Conservation (phyloP, 2,113 vertebrate genomes). For the Lucifuga dentata region DNA sequence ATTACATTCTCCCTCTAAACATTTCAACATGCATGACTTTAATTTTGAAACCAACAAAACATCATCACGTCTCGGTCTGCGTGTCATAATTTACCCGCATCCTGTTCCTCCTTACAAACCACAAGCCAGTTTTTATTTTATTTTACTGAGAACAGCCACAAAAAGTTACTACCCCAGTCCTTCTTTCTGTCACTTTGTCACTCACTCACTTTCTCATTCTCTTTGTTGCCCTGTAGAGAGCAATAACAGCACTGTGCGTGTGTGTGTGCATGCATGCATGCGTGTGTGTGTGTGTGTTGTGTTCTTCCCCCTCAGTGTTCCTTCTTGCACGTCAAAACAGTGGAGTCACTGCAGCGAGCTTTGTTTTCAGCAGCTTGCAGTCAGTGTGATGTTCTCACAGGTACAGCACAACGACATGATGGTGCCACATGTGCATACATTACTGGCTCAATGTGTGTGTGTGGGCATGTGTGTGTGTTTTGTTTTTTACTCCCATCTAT, state of each 20-base stretch:
- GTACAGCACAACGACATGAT: conserved; percentile 5
- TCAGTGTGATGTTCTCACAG: too few species aligned
- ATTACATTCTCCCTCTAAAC: too few species aligned
- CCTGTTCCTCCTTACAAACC: neutral
- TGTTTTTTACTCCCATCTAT: too few species aligned
- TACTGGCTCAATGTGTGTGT: neutral
- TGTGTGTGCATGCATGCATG: neutral
- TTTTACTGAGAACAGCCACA: conserved; percentile 3
- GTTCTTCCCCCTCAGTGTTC: conserved; percentile 12
- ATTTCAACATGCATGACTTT: too few species aligned
- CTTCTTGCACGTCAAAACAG: conserved; percentile 10
- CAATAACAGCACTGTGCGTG: too few species aligned
- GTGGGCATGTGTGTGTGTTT: too few species aligned
- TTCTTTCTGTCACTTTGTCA: conserved; percentile 8
- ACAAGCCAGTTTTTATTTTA: neutral
- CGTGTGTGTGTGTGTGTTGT: neutral
- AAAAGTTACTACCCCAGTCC: neutral
- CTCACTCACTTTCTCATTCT: conserved; percentile 13
- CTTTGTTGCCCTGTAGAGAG: conserved; percentile 22
- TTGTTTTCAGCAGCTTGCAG: conserved; percentile 18
- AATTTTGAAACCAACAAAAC: too few species aligned
- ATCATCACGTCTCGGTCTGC: too few species aligned
- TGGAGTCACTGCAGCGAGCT: neutral
- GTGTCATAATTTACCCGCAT: too few species aligned
- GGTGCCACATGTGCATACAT: conserved; percentile 6